Evolutionary conservation across 2,888 invertebrate genomes (phyloP).

Genomic region (Meiosimyza decipiens): DNA sequence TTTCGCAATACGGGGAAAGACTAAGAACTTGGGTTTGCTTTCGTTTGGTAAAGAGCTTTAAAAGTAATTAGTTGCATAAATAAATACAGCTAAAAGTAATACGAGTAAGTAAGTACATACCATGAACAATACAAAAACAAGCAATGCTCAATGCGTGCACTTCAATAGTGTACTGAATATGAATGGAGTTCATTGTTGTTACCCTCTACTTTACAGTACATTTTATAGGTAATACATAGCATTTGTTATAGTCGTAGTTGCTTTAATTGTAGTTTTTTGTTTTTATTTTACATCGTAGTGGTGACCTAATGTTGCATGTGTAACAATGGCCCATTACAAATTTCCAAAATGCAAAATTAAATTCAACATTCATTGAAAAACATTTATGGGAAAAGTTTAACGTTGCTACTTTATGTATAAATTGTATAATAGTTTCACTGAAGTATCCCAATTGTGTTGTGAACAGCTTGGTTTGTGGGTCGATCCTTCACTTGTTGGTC

Average conservation of each 20-base stretch:
- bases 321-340: conserved; percentile 10
- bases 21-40: neutral
- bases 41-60: conserved; percentile 15
- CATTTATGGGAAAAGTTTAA: conserved; percentile 37
- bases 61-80: conserved; percentile 38
- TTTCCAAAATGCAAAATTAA: conserved; percentile 21
- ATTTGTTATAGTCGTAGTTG: neutral
- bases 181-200: too few species aligned
- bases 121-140: neutral
- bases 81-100: conserved; percentile 19
- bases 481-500: too few species aligned
- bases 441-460: too few species aligned
- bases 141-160: neutral
- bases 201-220: neutral
- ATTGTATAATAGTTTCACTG: too few species aligned
- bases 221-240: neutral
- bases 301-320: conserved; percentile 8
- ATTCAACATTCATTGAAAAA: conserved; percentile 34
- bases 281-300: neutral
- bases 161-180: too few species aligned
- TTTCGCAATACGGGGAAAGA: too few species aligned
- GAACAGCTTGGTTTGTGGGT: too few species aligned
- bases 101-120: neutral
- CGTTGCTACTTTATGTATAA: conserved; percentile 5
- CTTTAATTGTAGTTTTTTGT: neutral